A percentile compares a stretch with the other conserved stretches of the same genome.
Evolutionary conservation across 2,797 vertebrate genomes (phyloP).

Genomic region (Labroides dimidiatus): DNA sequence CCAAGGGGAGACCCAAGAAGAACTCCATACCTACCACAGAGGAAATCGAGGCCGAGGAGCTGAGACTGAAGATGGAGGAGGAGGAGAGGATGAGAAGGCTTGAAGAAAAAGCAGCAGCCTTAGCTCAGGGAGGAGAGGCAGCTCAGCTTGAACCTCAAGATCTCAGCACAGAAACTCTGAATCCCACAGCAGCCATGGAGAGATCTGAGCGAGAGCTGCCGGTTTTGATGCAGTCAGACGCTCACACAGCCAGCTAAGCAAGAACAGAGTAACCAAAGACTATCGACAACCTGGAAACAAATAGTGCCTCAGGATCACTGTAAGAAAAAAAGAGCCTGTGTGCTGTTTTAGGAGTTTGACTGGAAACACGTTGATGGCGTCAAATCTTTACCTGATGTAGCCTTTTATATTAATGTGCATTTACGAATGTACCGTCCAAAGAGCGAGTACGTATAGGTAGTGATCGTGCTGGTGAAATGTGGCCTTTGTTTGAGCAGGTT

Average conservation of each 20-base stretch:
- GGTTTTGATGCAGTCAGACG: constrained; percentile 70
- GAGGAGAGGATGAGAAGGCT: constrained; percentile 68
- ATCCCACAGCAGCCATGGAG: constrained; percentile 34
- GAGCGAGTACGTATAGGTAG: constrained; percentile 39
- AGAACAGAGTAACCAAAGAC: constrained; percentile 72
- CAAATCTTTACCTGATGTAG: constrained; percentile 51
- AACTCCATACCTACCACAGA: constrained; percentile 98
- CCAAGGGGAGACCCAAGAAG: constrained; percentile 99
- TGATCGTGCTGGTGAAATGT: constrained; percentile 51
- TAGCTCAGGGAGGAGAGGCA: constrained; percentile 33
- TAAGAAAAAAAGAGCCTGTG: constrained; percentile 60
- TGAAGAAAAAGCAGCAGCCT: background rate
- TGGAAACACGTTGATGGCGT: constrained; percentile 50
- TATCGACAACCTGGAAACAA: constrained; percentile 71
- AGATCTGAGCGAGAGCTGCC: constrained; percentile 56
- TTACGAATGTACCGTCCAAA: constrained; percentile 41
- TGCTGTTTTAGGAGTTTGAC: constrained; percentile 64
- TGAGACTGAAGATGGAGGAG: constrained; percentile 82
- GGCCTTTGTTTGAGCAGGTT: constrained; percentile 40
- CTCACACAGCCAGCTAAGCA: constrained; percentile 76
- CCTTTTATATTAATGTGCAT: constrained; percentile 42
- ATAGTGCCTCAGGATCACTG: constrained; percentile 79
- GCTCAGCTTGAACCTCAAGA: constrained; percentile 75
- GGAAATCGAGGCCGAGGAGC: constrained; percentile 97
- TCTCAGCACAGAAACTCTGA: constrained; percentile 67